Evolutionary conservation across 2,888 invertebrate species (phyloP).

Genomic region (Epistrophe eligans): DNA sequence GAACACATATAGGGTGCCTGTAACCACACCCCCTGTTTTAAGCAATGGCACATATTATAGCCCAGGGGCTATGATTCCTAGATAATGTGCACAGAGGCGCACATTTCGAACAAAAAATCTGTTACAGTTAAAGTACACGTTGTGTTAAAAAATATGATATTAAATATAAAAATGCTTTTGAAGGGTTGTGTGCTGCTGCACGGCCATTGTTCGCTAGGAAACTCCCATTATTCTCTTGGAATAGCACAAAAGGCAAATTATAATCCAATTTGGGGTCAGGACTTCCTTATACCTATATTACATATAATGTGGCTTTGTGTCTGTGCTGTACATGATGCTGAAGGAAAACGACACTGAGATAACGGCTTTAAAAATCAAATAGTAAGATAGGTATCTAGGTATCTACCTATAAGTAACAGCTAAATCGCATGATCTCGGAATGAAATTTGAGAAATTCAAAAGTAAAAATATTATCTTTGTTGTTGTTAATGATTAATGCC

Average conservation of each 20-base stretch:
- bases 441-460: neutral
- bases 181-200: slow-evolving; percentile 33
- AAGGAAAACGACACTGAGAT: slow-evolving; percentile 47
- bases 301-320: slow-evolving; percentile 31
- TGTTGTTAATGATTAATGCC: neutral
- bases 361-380: slow-evolving; percentile 26
- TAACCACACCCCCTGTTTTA: slow-evolving; percentile 79
- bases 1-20: slow-evolving; percentile 76
- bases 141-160: slow-evolving; percentile 17
- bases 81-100: slow-evolving; percentile 66
- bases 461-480: neutral
- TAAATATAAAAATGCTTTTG: slow-evolving; percentile 40
- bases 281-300: slow-evolving; percentile 53
- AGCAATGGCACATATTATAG: slow-evolving; percentile 71
- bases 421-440: neutral
- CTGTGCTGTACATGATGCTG: slow-evolving; percentile 10
- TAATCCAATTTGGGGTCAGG: slow-evolving; percentile 78
- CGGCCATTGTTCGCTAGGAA: slow-evolving; percentile 64
- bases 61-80: slow-evolving; percentile 65
- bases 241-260: slow-evolving; percentile 74
- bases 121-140: slow-evolving; percentile 67
- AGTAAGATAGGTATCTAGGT: neutral
- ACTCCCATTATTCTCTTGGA: slow-evolving; percentile 61
- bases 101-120: slow-evolving; percentile 68
- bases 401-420: neutral